Evolutionary conservation across 1,140 invertebrate genomes (phyloP), one percentile per base, ranked within the genome.

Genomic region (Episyrphus balteatus): DNA sequence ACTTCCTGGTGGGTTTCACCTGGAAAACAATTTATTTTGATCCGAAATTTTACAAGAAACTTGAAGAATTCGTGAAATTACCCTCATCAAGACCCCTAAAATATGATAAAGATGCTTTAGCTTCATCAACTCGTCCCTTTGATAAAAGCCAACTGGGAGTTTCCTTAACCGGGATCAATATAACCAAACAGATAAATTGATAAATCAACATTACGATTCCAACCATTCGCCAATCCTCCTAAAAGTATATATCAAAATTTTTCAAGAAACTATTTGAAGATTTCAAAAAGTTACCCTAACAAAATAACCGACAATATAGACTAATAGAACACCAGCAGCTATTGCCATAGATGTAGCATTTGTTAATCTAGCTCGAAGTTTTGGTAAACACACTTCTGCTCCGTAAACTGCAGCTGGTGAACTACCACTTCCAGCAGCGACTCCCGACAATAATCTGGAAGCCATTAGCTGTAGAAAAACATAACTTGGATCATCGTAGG

Each of bases 81-180:
- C 61, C 42, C 44, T 59, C 61, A 9, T 68, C 56, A 52, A 79
- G 50, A 21, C 76, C 74, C 53, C 79, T 62, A 56, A 81, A 72
- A 59, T 69, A 73, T 33, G 73, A 74, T 1, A 78, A 58, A 0
- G 70, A 58, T 15, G 56, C 55, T 19, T 75, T 68, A 0, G 81
- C 80, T 44, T 81, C 75, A 0, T 75, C 70, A 9, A 65, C 52
- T 13, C 71, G 69, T 42, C 74, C 74, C 46, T 72, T 69, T 45
- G 73, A 68, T 30, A 75, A 57, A 18, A 84, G 58, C 83, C 84
- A 88, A 19, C 80, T 66, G 2, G 84, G 85, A 13, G 82, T 79
- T 68, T 88, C 86, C 0, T 83, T 82, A 17, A 87, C 61, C 0
- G 78, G 62, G 2, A 76, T 63, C 1, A 75, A 56, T 11, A 77